Conservation (phyloP, 1,140 invertebrate species). For the Bombus sylvicola region DNA sequence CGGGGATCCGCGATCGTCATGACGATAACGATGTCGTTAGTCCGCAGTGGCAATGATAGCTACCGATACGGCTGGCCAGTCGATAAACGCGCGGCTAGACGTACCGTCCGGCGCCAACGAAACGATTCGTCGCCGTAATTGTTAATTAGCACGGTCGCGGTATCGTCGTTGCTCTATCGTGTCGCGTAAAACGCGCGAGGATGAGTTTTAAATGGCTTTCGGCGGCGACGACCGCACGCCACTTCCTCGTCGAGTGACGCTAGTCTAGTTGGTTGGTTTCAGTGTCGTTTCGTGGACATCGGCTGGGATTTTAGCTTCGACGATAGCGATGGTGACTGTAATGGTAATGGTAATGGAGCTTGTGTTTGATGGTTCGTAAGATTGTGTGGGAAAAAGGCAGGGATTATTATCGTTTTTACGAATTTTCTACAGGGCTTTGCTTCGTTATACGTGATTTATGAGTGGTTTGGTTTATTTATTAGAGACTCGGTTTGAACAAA, state of each 20-base stretch:
- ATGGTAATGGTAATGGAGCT: neutral
- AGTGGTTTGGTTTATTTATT: neutral
- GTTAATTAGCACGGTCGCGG: constrained; percentile 71
- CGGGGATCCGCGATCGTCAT: constrained; percentile 47
- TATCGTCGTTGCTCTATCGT: constrained; percentile 2
- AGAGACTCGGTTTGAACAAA: neutral
- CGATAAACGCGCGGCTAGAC: constrained; percentile 66
- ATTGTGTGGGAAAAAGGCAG: too few species aligned
- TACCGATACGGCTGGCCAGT: constrained; percentile 51
- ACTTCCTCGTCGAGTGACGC: neutral
- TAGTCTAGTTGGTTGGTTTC: neutral
- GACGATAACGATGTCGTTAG: constrained; percentile 67
- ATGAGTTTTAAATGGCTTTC: constrained; percentile 7
- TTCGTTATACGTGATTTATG: neutral
- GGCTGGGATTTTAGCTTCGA: neutral
- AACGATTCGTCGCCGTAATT: constrained; percentile 71
- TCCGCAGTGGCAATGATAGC: constrained; percentile 5
- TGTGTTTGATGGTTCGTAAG: neutral
- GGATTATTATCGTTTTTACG: neutral
- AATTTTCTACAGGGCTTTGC: neutral
- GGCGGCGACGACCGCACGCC: neutral
- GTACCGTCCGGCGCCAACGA: constrained; percentile 61
- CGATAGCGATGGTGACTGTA: neutral
- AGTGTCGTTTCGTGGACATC: neutral
- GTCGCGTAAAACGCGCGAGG: constrained; percentile 2